Conservation (phyloP, 2,113 vertebrate genomes). For the Cynoglossus semilaevis region DNA sequence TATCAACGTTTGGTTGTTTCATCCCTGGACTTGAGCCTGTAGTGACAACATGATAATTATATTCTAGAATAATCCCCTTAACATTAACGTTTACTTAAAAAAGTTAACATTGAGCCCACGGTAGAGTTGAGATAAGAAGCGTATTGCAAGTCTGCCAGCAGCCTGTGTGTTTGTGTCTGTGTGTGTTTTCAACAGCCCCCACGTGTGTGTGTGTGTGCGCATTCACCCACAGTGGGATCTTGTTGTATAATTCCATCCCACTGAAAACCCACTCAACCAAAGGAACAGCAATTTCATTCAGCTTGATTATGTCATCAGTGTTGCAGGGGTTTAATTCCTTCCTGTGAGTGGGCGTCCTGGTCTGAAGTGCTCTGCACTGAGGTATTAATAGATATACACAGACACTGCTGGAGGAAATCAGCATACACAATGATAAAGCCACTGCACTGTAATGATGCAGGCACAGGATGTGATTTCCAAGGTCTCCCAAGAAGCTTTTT, state of each 20-base stretch:
- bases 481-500: neutral
- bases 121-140: too few species aligned
- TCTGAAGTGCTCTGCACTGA: conserved; percentile 36
- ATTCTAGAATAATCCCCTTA: too few species aligned
- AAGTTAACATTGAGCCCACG: too few species aligned
- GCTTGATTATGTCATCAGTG: conserved; percentile 63
- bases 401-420: conserved; percentile 41
- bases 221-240: conserved; percentile 17
- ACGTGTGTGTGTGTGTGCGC: conserved; percentile 17
- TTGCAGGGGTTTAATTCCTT: conserved; percentile 52
- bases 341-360: conserved; percentile 46
- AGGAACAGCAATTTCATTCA: conserved; percentile 56
- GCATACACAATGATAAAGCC: conserved; percentile 15
- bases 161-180: conserved; percentile 9
- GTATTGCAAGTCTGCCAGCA: too few species aligned
- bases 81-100: too few species aligned
- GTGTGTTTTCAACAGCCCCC: conserved; percentile 5
- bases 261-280: conserved; percentile 38
- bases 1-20: too few species aligned
- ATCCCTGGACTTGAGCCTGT: too few species aligned
- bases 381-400: conserved; percentile 56
- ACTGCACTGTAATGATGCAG: conserved; percentile 6
- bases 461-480: conserved; percentile 18
- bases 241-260: conserved; percentile 52
- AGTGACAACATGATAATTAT: too few species aligned